These are phyloP conservation scores for Melanotaenia pygmaea DNA, from an alignment of 2,797 vertebrate species.

Conservation along the genomic window DNA sequence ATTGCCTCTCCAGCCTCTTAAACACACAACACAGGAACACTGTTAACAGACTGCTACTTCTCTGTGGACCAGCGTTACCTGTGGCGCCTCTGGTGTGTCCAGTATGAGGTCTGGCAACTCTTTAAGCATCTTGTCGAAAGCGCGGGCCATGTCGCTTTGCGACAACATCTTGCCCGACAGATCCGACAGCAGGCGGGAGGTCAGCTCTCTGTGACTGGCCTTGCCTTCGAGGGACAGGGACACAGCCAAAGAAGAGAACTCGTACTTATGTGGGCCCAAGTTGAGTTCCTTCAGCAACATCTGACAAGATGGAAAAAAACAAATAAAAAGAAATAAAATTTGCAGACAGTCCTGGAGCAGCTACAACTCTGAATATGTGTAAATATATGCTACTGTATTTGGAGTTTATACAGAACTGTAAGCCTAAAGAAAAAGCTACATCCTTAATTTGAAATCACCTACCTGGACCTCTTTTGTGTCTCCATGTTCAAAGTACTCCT, in stretches of 20 bases:
- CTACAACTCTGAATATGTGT: neutral
- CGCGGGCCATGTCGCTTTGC: conserved; percentile 82
- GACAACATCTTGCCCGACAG: conserved; percentile 84
- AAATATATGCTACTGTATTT: neutral
- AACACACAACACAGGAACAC: neutral
- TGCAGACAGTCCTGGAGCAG: neutral
- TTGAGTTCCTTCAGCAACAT: conserved; percentile 87
- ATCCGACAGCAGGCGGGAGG: conserved; percentile 88
- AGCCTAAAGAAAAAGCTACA: no score
- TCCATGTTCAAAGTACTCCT: conserved; percentile 92
- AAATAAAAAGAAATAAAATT: no score
- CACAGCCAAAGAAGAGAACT: conserved; percentile 87
- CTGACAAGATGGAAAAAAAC: conserved; percentile 57
- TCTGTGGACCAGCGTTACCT: conserved; percentile 72
- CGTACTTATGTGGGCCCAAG: conserved; percentile 82
- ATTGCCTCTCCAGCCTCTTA: conserved; percentile 5
- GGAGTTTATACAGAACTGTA: neutral
- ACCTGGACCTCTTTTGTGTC: conserved; percentile 91
- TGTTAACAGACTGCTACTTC: no score
- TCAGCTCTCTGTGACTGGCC: conserved; percentile 91
- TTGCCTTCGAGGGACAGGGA: conserved; percentile 88
- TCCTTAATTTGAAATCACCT: conserved; percentile 13
- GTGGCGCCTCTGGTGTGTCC: conserved; percentile 90
- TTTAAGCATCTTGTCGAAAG: conserved; percentile 87
- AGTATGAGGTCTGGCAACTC: conserved; percentile 90